Evolutionary conservation across 1,140 invertebrate genomes (phyloP).

Genomic region (Zaprionus gabonicus): DNA sequence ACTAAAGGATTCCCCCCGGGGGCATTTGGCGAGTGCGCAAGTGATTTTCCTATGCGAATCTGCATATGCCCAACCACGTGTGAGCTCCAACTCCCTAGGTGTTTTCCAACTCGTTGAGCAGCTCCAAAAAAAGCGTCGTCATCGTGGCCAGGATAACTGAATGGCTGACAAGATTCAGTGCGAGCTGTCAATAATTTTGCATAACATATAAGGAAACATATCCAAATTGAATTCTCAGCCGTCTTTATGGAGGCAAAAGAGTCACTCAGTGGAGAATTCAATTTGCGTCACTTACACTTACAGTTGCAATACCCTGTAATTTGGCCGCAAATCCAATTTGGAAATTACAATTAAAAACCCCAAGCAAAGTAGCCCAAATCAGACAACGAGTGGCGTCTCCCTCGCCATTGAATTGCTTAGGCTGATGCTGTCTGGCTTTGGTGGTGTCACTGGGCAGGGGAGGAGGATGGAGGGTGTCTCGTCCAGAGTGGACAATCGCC

Average conservation of each 20-base stretch:
- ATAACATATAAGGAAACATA: constrained; percentile 71
- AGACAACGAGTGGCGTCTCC: constrained; percentile 22
- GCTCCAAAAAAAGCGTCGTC: constrained; percentile 33
- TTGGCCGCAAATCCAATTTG: constrained; percentile 45
- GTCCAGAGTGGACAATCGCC: constrained; percentile 7
- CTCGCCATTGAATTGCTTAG: neutral
- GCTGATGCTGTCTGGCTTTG: neutral
- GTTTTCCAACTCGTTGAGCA: constrained; percentile 78
- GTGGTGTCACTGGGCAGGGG: no score
- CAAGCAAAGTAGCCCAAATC: constrained; percentile 18
- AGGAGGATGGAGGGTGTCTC: neutral
- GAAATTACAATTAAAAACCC: constrained; percentile 73
- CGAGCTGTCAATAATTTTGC: constrained; percentile 73
- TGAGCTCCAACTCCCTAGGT: constrained; percentile 56
- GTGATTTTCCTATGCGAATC: constrained; percentile 78
- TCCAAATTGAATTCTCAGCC: constrained; percentile 71
- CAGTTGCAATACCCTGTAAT: constrained; percentile 16
- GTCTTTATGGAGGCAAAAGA: constrained; percentile 24
- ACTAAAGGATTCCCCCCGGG: constrained; percentile 77
- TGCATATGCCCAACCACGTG: constrained; percentile 58
- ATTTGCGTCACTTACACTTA: constrained; percentile 46
- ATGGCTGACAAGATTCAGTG: constrained; percentile 35
- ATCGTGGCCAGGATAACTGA: neutral
- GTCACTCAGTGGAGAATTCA: constrained; percentile 58
- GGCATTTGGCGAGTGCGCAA: constrained; percentile 71